phyloP scores from a whole-genome alignment of 2,888 invertebrate genomes.

The Pristionchus entomophagus region DNA sequence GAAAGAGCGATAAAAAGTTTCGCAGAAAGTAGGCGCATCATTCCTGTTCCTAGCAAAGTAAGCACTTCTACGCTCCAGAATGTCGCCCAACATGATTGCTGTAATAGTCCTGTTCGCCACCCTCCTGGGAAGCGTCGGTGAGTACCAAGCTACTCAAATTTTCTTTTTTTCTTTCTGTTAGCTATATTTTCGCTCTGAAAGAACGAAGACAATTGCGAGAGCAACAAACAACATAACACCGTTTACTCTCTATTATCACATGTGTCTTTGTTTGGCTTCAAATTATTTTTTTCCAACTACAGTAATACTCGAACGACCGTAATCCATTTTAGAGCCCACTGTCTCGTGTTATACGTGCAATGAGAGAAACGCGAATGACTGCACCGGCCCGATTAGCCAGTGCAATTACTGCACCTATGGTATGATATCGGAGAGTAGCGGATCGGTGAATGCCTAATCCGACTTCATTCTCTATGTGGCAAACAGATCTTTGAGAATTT shows the following conservation, averaged over 20 bases:
- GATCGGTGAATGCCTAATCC: too few species aligned
- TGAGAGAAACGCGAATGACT: slow-evolving; percentile 23
- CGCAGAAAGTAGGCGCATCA: background rate
- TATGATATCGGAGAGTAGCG: background rate
- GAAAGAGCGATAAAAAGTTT: background rate
- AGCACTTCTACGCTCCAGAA: background rate
- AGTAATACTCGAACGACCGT: too few species aligned
- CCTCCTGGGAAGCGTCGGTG: background rate
- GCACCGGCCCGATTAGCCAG: slow-evolving; percentile 41
- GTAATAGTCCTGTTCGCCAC: background rate
- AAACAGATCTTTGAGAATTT: too few species aligned
- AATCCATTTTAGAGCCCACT: background rate
- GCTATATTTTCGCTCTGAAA: too few species aligned
- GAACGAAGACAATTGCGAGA: background rate
- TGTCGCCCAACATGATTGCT: background rate
- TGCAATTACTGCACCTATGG: slow-evolving; percentile 45
- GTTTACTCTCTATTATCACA: too few species aligned
- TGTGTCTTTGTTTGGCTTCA: too few species aligned
- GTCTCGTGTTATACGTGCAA: slow-evolving; percentile 36
- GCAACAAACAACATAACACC: too few species aligned
- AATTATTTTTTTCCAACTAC: too few species aligned
- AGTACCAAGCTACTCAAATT: too few species aligned
- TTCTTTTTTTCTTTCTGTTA: too few species aligned
- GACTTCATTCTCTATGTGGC: too few species aligned
- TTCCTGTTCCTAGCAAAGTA: background rate